Conservation (phyloP, 2,113 vertebrate genomes). For the Anhinga anhinga region DNA sequence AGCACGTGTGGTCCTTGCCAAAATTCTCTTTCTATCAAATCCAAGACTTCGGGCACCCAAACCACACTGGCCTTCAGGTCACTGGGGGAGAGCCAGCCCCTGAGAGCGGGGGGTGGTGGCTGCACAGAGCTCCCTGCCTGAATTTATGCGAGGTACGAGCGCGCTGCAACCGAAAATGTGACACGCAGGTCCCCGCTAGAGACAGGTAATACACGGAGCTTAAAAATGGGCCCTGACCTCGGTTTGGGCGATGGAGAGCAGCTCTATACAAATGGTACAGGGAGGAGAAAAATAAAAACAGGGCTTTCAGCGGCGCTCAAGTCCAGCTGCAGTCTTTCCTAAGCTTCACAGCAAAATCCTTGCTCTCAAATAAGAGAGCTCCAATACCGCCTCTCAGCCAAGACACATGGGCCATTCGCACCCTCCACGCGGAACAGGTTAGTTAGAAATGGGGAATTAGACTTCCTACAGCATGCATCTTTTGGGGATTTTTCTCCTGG, state of each 20-base stretch:
- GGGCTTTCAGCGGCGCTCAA: background rate
- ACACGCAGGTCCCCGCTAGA: background rate
- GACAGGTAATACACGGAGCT: background rate
- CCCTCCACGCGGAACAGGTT: background rate
- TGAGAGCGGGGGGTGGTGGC: rapidly evolving
- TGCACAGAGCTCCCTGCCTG: background rate
- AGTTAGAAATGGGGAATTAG: background rate
- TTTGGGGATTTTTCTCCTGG: background rate
- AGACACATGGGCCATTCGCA: no score
- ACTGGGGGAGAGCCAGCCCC: background rate
- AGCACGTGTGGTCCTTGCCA: background rate
- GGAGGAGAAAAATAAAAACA: background rate
- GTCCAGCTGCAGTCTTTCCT: background rate
- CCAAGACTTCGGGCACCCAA: background rate
- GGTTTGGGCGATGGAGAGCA: background rate
- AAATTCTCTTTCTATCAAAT: background rate
- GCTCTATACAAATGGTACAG: no score
- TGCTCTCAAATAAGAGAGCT: background rate
- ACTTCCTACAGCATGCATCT: background rate
- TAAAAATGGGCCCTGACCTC: background rate
- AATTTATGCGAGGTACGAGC: rapidly evolving
- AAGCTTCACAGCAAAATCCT: background rate
- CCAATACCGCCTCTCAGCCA: background rate
- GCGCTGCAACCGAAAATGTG: rapidly evolving
- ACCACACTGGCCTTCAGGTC: rapidly evolving